These are phyloP conservation scores for Nannobrachium achirus DNA, from an alignment of 2,113 vertebrate species.

Conservation along the genomic window DNA sequence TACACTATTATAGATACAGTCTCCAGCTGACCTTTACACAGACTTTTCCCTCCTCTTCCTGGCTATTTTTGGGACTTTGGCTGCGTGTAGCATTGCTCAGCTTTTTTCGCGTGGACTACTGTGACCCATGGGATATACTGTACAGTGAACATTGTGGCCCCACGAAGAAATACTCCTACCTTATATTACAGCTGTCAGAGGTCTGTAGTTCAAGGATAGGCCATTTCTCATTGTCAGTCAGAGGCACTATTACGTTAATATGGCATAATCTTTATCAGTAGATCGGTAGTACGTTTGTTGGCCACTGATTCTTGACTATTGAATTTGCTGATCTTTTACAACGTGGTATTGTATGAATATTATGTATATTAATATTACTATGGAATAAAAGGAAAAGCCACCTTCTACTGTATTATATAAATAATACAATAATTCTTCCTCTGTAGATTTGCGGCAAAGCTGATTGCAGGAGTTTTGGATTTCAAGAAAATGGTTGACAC, in stretches of 20 bases:
- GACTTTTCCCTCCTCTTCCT: slow-evolving; percentile 64
- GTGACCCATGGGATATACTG: slow-evolving; percentile 54
- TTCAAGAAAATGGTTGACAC: slow-evolving; percentile 96
- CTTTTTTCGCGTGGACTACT: slow-evolving; percentile 59
- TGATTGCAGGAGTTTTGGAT: slow-evolving; percentile 94
- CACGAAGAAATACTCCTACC: neutral
- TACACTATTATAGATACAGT: slow-evolving; percentile 26
- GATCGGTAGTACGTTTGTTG: no score
- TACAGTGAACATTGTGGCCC: slow-evolving; percentile 27
- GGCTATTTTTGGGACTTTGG: slow-evolving; percentile 71
- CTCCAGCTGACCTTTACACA: slow-evolving; percentile 78
- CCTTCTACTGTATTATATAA: neutral
- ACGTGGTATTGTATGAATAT: no score
- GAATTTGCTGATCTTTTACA: no score
- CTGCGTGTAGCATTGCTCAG: slow-evolving; percentile 56
- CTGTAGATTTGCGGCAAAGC: slow-evolving; percentile 92
- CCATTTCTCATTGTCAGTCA: neutral
- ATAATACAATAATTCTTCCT: slow-evolving; percentile 1
- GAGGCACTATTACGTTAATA: neutral
- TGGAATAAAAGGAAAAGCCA: neutral
- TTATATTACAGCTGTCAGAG: neutral
- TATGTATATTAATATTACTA: neutral
- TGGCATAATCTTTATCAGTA: neutral
- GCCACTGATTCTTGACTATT: no score
- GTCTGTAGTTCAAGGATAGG: neutral